Conservation (phyloP, 2,113 vertebrate species). For the Marmota monax region DNA sequence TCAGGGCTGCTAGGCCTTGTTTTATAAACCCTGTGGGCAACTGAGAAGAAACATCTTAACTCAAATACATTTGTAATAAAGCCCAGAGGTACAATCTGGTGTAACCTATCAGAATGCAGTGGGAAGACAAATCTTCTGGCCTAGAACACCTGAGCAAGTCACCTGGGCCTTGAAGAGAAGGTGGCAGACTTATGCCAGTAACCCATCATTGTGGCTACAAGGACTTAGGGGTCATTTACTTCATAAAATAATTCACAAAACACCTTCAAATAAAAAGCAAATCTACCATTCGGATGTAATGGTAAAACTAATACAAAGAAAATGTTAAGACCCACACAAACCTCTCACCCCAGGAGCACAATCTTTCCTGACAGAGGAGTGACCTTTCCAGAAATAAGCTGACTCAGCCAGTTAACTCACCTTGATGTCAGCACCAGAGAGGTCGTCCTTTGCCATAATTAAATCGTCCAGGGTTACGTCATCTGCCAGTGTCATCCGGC, state of each 20-base stretch:
- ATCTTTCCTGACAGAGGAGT: not conserved
- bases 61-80: fast-evolving
- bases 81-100: not conserved
- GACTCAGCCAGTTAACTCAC: constrained; percentile 77
- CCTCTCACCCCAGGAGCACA: not conserved
- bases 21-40: not conserved
- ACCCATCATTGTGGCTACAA: not conserved
- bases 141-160: not conserved
- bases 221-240: not conserved
- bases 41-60: not conserved
- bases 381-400: not conserved
- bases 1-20: not conserved
- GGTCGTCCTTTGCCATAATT: constrained; percentile 98
- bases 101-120: not conserved
- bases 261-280: not conserved
- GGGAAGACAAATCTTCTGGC: not conserved
- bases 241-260: not conserved
- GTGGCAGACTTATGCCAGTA: not conserved
- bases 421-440: constrained; percentile 99
- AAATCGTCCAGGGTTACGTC: constrained; percentile 97
- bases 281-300: not conserved
- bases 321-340: not conserved
- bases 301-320: not conserved
- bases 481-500: constrained; percentile 96
- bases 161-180: not conserved